phyloP scores from a whole-genome alignment of 2,888 invertebrate species.

The Tromatobia lineatoria region DNA sequence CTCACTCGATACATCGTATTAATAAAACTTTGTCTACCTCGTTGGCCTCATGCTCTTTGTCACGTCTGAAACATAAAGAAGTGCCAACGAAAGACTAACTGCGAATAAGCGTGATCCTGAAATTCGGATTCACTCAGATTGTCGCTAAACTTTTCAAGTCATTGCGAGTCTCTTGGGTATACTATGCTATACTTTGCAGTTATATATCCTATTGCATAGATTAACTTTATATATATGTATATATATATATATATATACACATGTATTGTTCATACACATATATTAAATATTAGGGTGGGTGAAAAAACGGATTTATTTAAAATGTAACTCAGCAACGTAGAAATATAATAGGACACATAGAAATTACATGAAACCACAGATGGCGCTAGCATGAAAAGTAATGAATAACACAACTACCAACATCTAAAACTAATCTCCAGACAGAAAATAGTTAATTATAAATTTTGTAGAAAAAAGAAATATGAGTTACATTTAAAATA shows the following conservation, averaged over 20 bases:
- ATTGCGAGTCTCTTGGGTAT: constrained; percentile 48
- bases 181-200: not conserved
- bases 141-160: constrained; percentile 62
- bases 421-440: too few relatives aligned
- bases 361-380: too few relatives aligned
- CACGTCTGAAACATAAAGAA: constrained; percentile 38
- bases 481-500: too few relatives aligned
- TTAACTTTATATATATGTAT: not conserved
- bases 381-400: too few relatives aligned
- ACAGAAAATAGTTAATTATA: too few relatives aligned
- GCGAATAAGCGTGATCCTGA: constrained; percentile 37
- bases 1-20: constrained; percentile 64
- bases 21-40: constrained; percentile 52
- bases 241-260: not conserved
- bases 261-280: constrained; percentile 30
- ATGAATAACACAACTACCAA: too few relatives aligned
- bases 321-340: too few relatives aligned
- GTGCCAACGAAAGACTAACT: constrained; percentile 30
- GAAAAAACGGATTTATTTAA: too few relatives aligned
- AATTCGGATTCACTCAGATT: constrained; percentile 46
- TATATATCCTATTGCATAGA: not conserved
- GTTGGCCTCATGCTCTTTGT: constrained; percentile 2
- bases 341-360: too few relatives aligned
- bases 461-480: too few relatives aligned
- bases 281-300: too few relatives aligned